Percentiles rank a stretch among this genome's conserved stretches.
phyloP scores from a whole-genome alignment of 2,113 vertebrate genomes.

The Anser brachyrhynchus region DNA sequence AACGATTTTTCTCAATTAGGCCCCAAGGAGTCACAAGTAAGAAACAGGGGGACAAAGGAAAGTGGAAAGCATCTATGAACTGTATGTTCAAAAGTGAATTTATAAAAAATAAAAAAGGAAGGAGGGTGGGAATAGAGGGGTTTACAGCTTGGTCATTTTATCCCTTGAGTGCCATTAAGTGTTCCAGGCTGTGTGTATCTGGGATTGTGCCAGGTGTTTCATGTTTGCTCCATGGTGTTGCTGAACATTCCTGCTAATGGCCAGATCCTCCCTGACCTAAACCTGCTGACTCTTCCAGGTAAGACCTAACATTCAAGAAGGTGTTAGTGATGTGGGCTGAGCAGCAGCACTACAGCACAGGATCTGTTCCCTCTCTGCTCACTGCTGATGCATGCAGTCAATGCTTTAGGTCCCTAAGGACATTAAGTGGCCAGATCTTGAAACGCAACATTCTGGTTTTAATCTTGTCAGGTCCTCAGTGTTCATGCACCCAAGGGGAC shows the following conservation, averaged over 20 bases:
- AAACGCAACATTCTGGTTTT: background rate
- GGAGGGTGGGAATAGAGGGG: background rate
- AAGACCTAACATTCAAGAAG: conserved; percentile 46
- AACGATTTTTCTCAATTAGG: conserved; percentile 27
- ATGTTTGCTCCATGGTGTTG: conserved; percentile 13
- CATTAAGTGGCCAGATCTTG: background rate
- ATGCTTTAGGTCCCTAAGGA: background rate
- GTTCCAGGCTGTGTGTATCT: conserved; percentile 34
- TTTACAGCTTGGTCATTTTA: conserved; percentile 46
- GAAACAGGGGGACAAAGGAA: conserved; percentile 43
- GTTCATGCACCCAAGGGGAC: background rate
- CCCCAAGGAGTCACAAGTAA: conserved; percentile 48
- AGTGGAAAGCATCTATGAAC: conserved; percentile 7
- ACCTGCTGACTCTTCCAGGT: conserved; percentile 37
- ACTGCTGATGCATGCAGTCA: background rate
- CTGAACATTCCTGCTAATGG: conserved; percentile 31
- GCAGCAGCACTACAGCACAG: background rate
- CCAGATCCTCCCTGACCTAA: conserved; percentile 38
- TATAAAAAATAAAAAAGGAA: conserved; percentile 18
- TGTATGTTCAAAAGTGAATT: background rate
- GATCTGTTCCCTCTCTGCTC: background rate
- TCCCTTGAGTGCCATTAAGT: conserved; percentile 27
- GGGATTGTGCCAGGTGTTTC: conserved; percentile 40
- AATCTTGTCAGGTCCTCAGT: background rate
- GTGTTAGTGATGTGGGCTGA: conserved; percentile 15